These are phyloP conservation scores for Urocyon cinereoargenteus DNA, from an alignment of 2,797 vertebrate species.

Conservation along the genomic window DNA sequence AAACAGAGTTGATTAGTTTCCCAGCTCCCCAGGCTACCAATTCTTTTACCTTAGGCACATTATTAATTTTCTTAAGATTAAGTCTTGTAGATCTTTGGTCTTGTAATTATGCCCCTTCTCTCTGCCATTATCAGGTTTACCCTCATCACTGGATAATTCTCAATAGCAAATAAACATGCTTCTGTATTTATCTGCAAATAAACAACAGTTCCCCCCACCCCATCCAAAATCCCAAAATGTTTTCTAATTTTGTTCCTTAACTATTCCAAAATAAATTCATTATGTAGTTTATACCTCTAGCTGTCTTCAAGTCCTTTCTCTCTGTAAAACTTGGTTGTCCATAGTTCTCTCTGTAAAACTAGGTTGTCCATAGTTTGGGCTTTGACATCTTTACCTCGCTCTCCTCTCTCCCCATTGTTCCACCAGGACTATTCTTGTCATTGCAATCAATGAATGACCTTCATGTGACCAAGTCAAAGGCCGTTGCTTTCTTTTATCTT, in stretches of 20 bases:
- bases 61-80: not conserved
- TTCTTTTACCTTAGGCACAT: not conserved
- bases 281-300: not conserved
- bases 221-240: not conserved
- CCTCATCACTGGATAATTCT: not conserved
- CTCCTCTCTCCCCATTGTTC: not conserved
- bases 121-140: not conserved
- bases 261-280: slow-evolving; percentile 24
- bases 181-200: not conserved
- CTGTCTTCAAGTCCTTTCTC: not conserved
- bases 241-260: slow-evolving; percentile 59
- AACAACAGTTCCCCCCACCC: not conserved
- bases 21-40: not conserved
- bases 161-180: not conserved
- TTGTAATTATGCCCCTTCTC: not conserved
- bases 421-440: not conserved
- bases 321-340: not conserved
- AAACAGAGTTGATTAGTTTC: not conserved
- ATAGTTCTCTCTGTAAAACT: not conserved
- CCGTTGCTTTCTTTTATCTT: not conserved
- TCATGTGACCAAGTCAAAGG: not conserved
- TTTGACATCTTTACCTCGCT: not conserved
- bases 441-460: not conserved
- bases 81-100: not conserved
- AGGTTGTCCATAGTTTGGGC: not conserved